Conservation (phyloP, 2,888 invertebrate species). For the Lissonota sp. region DNA sequence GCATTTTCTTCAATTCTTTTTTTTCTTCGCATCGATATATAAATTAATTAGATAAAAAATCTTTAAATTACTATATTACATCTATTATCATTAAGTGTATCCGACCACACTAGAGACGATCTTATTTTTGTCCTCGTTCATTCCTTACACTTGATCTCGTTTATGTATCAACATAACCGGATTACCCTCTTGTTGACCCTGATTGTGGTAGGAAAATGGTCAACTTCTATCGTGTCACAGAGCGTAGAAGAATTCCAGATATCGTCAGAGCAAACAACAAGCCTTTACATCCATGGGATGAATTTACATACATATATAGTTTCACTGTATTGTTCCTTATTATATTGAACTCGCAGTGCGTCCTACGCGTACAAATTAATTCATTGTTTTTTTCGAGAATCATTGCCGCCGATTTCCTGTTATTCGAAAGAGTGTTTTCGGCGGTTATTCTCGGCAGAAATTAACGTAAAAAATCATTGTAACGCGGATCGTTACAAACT, state of each 20-base stretch:
- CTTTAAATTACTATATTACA: slow-evolving; percentile 82
- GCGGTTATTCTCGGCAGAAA: slow-evolving; percentile 33
- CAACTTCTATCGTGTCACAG: slow-evolving; percentile 79
- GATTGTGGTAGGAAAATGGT: slow-evolving; percentile 75
- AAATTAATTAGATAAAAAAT: slow-evolving; percentile 83
- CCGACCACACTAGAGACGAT: slow-evolving; percentile 78
- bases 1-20: slow-evolving; percentile 65
- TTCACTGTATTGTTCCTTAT: slow-evolving; percentile 75
- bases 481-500: background rate
- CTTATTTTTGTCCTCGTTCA: slow-evolving; percentile 55
- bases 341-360: slow-evolving; percentile 71
- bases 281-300: slow-evolving; percentile 81
- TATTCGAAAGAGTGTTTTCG: slow-evolving; percentile 56
- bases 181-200: slow-evolving; percentile 27
- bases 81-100: slow-evolving; percentile 78
- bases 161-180: slow-evolving; percentile 16
- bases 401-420: slow-evolving; percentile 66
- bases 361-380: slow-evolving; percentile 76
- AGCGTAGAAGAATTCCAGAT: slow-evolving; percentile 79
- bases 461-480: slow-evolving; percentile 30
- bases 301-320: slow-evolving; percentile 70
- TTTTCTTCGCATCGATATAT: slow-evolving; percentile 73
- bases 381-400: slow-evolving; percentile 71
- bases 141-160: slow-evolving; percentile 1
- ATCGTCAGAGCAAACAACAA: slow-evolving; percentile 77